Evolutionary conservation across 92 coral and sea anemone species (phyloP).

Genomic region (Epizoanthus stellaris): DNA sequence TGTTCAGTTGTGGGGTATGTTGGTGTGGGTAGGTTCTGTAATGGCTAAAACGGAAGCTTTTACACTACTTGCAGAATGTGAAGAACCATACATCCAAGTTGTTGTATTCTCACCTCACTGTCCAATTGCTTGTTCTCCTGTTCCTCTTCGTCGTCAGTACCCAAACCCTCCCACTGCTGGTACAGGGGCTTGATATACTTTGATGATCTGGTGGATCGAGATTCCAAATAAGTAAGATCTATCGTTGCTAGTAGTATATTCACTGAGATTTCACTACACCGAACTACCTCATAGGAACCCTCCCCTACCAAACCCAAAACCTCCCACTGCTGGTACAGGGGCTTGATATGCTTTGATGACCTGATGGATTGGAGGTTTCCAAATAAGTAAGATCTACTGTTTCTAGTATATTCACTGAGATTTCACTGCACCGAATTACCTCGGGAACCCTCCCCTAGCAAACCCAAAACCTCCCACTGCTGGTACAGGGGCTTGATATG

Average conservation of each 20-base stretch:
- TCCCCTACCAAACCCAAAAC: slow-evolving; percentile 50
- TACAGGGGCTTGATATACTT: slow-evolving; percentile 74
- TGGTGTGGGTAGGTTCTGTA: background rate
- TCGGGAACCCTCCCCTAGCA: no score
- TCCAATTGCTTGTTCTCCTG: slow-evolving; percentile 61
- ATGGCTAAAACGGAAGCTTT: background rate
- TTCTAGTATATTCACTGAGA: no score
- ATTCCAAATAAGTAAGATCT: background rate
- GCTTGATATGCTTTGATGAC: slow-evolving; percentile 72
- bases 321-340: slow-evolving; percentile 91
- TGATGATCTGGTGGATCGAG: slow-evolving; percentile 65
- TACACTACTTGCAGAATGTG: background rate
- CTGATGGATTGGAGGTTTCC: slow-evolving; percentile 32
- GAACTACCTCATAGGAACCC: no score
- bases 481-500: slow-evolving; percentile 77
- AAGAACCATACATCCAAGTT: background rate
- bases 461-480: slow-evolving; percentile 87
- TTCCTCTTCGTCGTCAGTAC: slow-evolving; percentile 59
- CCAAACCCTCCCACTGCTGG: slow-evolving; percentile 92
- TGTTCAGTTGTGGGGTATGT: no score
- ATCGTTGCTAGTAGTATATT: background rate
- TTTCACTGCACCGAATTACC: no score
- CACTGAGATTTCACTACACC: background rate
- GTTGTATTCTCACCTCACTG: slow-evolving; percentile 54
- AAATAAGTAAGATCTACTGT: background rate